Evolutionary conservation across 2,888 invertebrate species (phyloP), one percentile per base, ranked within the genome.

Genomic region (Erynnis tages): DNA sequence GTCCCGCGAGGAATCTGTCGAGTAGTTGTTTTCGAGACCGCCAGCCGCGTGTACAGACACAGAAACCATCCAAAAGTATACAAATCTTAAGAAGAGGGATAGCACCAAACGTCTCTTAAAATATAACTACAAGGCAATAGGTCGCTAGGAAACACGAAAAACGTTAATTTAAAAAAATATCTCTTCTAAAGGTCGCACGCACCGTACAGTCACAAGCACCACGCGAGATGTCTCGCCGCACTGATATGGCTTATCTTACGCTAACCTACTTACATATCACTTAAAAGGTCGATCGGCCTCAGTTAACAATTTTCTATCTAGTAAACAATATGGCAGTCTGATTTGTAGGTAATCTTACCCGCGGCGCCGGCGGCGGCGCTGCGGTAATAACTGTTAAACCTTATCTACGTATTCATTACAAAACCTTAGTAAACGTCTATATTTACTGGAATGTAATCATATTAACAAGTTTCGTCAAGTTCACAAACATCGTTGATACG

Each of bases 241-340:
- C 47, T 57, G 59, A 59, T 59, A 59, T 59, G 59, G 50, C 49
- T 54, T 32, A 34, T 50, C 55, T 53, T 56, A 58, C 25, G 10
- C 45, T 46, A 54, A 23, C 16, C 47, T 43, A 49, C 27, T 6
- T 54, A 50, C 38, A 48, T 54, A 56, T 55, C 37, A 48, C 56
- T 48, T 55, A 53, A 35, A 35, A 40, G 46, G 47, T 41, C 38
- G 44, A 29, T 44, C 14, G 14, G 43, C 37, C 27, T 54, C 48
- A 6, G 32, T 46, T 54, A 56, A 54, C 48, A 53, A 54, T 41
- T 48, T 46, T 38, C 47, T 53, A 53, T 41, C 43, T 52, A 53
- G 50, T 48, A 56, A 53, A 60, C 56, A 54, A 59, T 57, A 61
- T 55, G 61, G 59, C 61, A 58, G 57, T 60, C 56, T 56, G 58